A percentile compares a stretch with the other conserved stretches of the same genome.
phyloP scores from a whole-genome alignment of 2,797 vertebrate genomes.

The Chanos chanos region DNA sequence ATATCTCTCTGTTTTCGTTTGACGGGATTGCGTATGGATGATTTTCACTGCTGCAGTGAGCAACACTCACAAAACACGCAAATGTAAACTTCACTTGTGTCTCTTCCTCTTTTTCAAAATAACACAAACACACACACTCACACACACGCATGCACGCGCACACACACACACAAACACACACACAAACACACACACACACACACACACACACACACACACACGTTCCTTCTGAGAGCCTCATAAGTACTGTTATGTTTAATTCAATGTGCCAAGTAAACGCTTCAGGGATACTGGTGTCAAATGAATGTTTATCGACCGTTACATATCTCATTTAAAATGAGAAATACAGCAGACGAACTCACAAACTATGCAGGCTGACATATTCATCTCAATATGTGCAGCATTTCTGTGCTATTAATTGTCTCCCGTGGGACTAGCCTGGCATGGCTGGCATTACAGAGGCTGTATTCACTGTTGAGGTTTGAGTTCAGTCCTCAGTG shows the following conservation, averaged over 20 bases:
- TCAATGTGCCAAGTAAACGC: background rate
- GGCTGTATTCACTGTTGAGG: conserved; percentile 6
- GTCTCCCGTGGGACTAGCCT: too few relatives aligned
- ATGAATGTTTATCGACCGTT: conserved; percentile 16
- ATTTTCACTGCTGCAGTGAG: too few relatives aligned
- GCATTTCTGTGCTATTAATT: conserved; percentile 21
- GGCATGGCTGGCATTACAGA: background rate
- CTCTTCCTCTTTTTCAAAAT: too few relatives aligned
- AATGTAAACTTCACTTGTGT: too few relatives aligned
- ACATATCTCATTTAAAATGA: conserved; percentile 3
- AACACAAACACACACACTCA: too few relatives aligned
- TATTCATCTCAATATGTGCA: conserved; percentile 6
- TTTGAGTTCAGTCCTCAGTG: conserved; percentile 15
- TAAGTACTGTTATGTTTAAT: too few relatives aligned
- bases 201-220: background rate
- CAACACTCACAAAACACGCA: too few relatives aligned
- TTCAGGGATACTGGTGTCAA: conserved; percentile 19
- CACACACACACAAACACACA: too few relatives aligned
- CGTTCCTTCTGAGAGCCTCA: too few relatives aligned
- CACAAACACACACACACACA: background rate
- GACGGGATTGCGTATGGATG: too few relatives aligned
- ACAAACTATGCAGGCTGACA: background rate
- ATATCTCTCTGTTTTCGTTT: too few relatives aligned
- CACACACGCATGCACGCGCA: too few relatives aligned
- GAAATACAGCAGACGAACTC: background rate